Base-by-base conservation (phyloP, 2,888 invertebrate species). In the Drosophila paracracens region DNA sequence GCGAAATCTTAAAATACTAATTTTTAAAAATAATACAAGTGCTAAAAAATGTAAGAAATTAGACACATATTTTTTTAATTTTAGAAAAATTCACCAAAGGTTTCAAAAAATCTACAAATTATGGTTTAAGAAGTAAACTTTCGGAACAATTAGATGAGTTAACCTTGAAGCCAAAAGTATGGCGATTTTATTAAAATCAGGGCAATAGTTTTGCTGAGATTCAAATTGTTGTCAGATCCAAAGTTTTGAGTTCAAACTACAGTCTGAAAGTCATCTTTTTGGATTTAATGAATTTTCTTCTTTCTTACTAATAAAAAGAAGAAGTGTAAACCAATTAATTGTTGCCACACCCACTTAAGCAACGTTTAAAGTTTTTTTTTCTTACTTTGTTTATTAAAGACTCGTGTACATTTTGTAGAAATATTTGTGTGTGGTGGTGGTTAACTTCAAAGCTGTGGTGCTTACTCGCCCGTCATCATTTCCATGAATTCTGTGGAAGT, bases 381-480 rank as follows among this genome's bases (percentile, higher is more conserved):
- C 46, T 46, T 46, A 56, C 29, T 56, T 29, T 38, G 16, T 71
- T 71, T 70, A 56, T 68, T 59, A 6, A 53, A 70, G 59, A 58
- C 11, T 58, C 13, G 31, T 57, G 36, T 43, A 43, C 52, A 58
- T 52, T 61, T 25, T 48, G 65, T 48, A 48, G 60, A 64, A 61
- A 62, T 65, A 67, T 40, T 56, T 58, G 57, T 54, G 61, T 46
- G 31, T 53, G 31, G 38, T 29, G 38, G 36, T 57, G 31, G 46
- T 31, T 67, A 29, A 21, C 27, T 29, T 56, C 29, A n/a, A 48
- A 53, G 33, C 18, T 11, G 29, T 46, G 52, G 54, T 52, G 65
- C 92, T 95, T 96, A 97, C 95, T 97, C 97, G 93, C 97, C 97
- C 82, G 97, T 97, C 97, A 98, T 98, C 97, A 98, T 97, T 94